A percentile compares a stretch with the other conserved stretches of the same genome.
phyloP scores from a whole-genome alignment of 23 tunicate species.

The Clavelina lepadiformis region DNA sequence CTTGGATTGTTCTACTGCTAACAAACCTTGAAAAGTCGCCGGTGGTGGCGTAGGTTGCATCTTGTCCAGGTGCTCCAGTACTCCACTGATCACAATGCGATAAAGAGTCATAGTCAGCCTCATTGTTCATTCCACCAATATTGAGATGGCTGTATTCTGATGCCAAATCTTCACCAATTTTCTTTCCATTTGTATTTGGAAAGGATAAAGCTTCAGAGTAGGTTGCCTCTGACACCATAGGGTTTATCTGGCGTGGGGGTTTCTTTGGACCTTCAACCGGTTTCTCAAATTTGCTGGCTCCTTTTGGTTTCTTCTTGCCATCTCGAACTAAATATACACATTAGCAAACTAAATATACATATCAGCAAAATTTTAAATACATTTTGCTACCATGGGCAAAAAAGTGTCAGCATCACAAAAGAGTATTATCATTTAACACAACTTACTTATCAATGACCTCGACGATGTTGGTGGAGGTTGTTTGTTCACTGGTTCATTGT shows the following conservation, averaged over 20 bases:
- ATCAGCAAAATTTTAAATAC: too few species aligned
- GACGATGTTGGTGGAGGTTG: too few species aligned
- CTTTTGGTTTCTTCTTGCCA: too few species aligned
- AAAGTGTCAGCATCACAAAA: too few species aligned
- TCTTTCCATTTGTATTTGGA: background rate
- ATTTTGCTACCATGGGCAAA: too few species aligned
- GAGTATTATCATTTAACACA: too few species aligned
- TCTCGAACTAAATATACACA: too few species aligned
- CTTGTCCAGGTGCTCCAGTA: conserved; percentile 9
- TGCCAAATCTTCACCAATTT: background rate
- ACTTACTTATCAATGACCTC: too few species aligned
- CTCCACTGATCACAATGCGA: conserved; percentile 1
- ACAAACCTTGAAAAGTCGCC: conserved; percentile 2
- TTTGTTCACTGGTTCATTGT: too few species aligned
- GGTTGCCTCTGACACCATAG: conserved; percentile 8
- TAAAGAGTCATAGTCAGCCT: conserved; percentile 22
- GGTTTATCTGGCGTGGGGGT: conserved; percentile 1
- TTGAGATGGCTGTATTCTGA: conserved; percentile 37
- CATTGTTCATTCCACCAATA: background rate
- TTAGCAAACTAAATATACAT: too few species aligned
- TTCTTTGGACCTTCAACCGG: conserved; percentile 1
- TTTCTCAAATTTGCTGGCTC: too few species aligned
- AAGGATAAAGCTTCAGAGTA: conserved; percentile 3
- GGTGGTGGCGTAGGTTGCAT: conserved; percentile 30
- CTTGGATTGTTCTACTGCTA: too few species aligned